Evolutionary conservation across 35 echinoderm and acorn worm genomes (phyloP).

Genomic region (Strongylocentrotus purpuratus): DNA sequence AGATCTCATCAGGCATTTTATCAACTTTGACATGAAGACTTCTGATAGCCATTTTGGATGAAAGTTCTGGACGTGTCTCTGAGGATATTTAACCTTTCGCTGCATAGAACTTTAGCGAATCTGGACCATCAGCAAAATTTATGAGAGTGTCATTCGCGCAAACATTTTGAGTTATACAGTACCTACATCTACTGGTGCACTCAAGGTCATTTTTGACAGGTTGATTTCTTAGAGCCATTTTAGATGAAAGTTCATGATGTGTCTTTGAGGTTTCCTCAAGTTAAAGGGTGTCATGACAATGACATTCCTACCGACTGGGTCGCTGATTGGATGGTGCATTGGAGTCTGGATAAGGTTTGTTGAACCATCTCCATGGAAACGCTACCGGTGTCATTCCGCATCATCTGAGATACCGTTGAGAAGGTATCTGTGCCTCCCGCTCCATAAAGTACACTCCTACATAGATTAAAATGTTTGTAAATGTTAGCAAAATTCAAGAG

Average conservation of each 20-base stretch:
- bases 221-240: too few relatives aligned
- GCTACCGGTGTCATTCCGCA: background rate
- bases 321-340: conserved; percentile 28
- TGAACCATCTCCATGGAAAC: conserved; percentile 41
- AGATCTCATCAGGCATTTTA: too few relatives aligned
- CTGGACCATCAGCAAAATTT: too few relatives aligned
- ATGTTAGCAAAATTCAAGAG: too few relatives aligned
- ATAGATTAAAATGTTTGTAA: background rate
- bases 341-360: conserved; percentile 18
- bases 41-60: too few relatives aligned
- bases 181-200: too few relatives aligned
- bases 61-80: too few relatives aligned
- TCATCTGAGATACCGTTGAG: conserved; percentile 30
- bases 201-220: background rate
- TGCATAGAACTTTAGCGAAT: too few relatives aligned
- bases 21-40: too few relatives aligned
- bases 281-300: background rate
- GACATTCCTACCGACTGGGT: conserved; percentile 31
- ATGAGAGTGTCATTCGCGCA: too few relatives aligned
- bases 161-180: too few relatives aligned
- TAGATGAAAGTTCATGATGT: background rate
- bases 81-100: too few relatives aligned
- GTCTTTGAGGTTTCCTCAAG: background rate
- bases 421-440: background rate
- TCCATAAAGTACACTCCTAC: conserved; percentile 40